Evolutionary conservation across 2,797 vertebrate genomes (phyloP).

Genomic region (Chaetophractus vellerosus): DNA sequence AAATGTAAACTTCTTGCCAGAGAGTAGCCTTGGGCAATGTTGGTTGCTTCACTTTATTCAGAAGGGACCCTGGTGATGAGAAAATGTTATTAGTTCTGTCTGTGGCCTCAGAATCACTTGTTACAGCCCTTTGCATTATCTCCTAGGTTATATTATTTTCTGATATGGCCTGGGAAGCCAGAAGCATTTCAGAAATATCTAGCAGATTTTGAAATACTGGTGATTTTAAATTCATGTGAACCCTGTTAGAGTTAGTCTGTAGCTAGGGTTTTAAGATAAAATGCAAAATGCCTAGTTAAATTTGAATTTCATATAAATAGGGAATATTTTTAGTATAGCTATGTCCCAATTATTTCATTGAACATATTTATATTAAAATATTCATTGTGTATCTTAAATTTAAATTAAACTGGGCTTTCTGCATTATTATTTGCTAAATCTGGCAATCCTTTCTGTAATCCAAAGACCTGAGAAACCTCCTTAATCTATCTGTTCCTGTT

Average conservation of each 20-base stretch:
- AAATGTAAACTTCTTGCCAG: not conserved
- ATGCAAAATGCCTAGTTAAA: not conserved
- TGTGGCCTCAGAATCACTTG: not conserved
- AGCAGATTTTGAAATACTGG: not conserved
- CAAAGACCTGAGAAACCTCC: not conserved
- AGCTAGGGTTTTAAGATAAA: not conserved
- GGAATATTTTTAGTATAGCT: not conserved
- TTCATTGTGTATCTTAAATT: not conserved
- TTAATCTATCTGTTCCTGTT: not conserved
- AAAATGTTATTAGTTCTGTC: not conserved
- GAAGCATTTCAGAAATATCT: not conserved
- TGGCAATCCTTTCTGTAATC: not conserved
- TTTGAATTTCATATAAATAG: not conserved
- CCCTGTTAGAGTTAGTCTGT: not conserved
- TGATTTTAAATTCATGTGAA: conserved; percentile 19
- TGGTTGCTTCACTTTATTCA: not conserved
- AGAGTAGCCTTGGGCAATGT: not conserved
- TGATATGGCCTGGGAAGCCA: not conserved
- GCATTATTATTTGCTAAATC: not conserved
- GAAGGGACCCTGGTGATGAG: not conserved
- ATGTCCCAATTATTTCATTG: not conserved
- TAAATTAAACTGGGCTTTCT: not conserved
- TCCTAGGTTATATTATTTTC: not conserved
- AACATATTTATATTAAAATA: not conserved
- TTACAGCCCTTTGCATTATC: not conserved